Conservation (phyloP, 2,888 invertebrate species). For the Amblyteles armatorius region DNA sequence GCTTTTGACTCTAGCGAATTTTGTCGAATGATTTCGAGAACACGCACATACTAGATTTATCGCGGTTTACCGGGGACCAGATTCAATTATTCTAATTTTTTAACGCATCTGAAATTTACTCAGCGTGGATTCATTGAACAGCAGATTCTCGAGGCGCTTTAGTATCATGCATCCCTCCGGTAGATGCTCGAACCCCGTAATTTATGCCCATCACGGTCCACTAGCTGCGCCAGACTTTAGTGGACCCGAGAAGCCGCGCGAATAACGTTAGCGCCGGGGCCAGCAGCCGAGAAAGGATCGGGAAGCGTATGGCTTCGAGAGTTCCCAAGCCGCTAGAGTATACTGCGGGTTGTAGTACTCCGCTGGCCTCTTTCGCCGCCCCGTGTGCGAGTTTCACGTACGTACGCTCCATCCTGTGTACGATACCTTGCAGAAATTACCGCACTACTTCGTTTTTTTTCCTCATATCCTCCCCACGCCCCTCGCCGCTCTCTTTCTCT, state of each 20-base stretch:
- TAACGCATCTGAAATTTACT: not conserved
- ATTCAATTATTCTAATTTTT: not conserved
- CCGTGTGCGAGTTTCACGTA: constrained; percentile 55
- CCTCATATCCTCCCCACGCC: constrained; percentile 13
- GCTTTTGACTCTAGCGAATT: no score
- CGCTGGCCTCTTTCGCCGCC: constrained; percentile 49
- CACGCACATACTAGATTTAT: not conserved
- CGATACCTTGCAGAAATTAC: constrained; percentile 68
- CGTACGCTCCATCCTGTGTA: constrained; percentile 53
- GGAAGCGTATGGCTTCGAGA: constrained; percentile 55
- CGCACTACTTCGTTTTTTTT: constrained; percentile 58
- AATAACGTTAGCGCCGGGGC: constrained; percentile 58
- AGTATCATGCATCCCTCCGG: constrained; percentile 18
- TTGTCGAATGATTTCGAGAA: no score
- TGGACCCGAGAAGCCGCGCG: constrained; percentile 47
- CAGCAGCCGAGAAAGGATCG: constrained; percentile 50
- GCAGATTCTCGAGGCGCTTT: not conserved
- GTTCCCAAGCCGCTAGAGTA: constrained; percentile 42
- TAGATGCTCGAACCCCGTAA: constrained; percentile 38
- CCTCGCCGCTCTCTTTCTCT: constrained; percentile 35
- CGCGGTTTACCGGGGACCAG: not conserved
- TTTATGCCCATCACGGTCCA: constrained; percentile 57
- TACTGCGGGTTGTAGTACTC: constrained; percentile 2
- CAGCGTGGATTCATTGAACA: not conserved
- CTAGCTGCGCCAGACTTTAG: constrained; percentile 56